Percentiles rank a stretch among this genome's conserved stretches.
Evolutionary conservation across 1,140 invertebrate genomes (phyloP).

Genomic region (Diabrotica undecimpunctata): DNA sequence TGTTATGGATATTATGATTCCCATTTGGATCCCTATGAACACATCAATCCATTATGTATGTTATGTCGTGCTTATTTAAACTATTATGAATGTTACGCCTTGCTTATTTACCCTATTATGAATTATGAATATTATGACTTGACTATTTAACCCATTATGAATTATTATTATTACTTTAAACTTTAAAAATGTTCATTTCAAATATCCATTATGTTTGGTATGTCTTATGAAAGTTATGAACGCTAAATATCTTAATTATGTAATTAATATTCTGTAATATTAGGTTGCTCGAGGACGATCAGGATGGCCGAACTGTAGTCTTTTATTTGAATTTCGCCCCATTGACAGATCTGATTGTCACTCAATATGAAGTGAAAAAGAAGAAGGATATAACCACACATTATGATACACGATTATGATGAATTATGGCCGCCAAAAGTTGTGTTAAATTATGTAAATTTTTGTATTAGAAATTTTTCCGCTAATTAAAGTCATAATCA

Average conservation of each 20-base stretch:
- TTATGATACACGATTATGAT: too few relatives aligned
- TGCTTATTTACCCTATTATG: background rate
- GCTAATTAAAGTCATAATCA: too few relatives aligned
- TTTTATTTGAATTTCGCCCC: too few relatives aligned
- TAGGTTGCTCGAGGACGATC: slow-evolving; percentile 10
- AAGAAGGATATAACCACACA: too few relatives aligned
- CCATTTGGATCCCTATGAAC: background rate
- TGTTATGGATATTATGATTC: background rate
- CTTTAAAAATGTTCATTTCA: too few relatives aligned
- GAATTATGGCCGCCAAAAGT: too few relatives aligned
- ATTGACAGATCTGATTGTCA: too few relatives aligned
- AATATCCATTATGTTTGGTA: background rate
- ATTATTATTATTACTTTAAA: background rate
- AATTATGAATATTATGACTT: background rate
- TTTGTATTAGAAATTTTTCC: too few relatives aligned
- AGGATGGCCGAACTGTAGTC: slow-evolving; percentile 13
- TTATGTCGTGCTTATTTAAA: too few relatives aligned
- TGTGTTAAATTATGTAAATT: too few relatives aligned
- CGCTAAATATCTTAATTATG: background rate
- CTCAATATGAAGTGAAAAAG: too few relatives aligned
- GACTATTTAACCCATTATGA: background rate
- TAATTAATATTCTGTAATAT: background rate
- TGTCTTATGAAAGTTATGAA: background rate
- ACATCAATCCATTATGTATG: too few relatives aligned
- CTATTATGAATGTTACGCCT: background rate